Evolutionary conservation across 53 echinoderm and acorn worm species (phyloP).

Genomic region (Pentamera pediparva): DNA sequence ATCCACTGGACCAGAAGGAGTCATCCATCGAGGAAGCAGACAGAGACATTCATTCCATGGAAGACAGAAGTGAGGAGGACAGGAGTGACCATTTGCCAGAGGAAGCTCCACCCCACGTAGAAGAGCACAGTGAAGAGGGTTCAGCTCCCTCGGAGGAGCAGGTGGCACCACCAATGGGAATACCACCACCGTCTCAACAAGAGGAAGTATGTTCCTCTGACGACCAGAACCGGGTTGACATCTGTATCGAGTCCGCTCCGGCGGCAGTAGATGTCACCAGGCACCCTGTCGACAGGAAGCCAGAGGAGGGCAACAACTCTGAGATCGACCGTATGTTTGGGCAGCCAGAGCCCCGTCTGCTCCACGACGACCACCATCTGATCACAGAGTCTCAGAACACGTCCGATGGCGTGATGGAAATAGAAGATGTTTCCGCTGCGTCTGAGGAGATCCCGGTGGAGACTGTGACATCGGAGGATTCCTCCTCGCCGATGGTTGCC

Average conservation of each 20-base stretch:
- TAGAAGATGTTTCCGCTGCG: conserved; percentile 32
- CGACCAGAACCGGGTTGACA: conserved; percentile 15
- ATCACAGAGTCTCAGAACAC: conserved; percentile 37
- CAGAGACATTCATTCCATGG: conserved; percentile 23
- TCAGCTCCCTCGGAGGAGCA: not conserved
- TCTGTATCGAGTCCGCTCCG: conserved; percentile 21
- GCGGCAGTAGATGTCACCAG: conserved; percentile 19
- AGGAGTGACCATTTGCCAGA: conserved; percentile 14
- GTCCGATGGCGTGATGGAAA: conserved; percentile 31
- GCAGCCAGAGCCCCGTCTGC: conserved; percentile 11
- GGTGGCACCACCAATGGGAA: not conserved
- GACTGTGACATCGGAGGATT: conserved; percentile 10
- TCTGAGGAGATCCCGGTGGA: conserved; percentile 27
- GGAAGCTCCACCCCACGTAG: conserved; percentile 9
- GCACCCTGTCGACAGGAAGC: conserved; percentile 7
- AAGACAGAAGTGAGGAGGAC: conserved; percentile 10
- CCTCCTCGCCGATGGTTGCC: not conserved
- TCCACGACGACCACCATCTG: conserved; percentile 19
- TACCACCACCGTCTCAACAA: not conserved
- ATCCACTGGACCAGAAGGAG: not conserved
- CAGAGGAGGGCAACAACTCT: conserved; percentile 11
- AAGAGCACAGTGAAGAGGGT: not conserved
- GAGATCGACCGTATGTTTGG: conserved; percentile 25
- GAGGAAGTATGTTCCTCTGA: not conserved
- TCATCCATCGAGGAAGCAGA: not conserved